A percentile compares a stretch with the other conserved stretches of the same genome.
phyloP scores from a whole-genome alignment of 2,888 invertebrate genomes.

The Tipula unca region DNA sequence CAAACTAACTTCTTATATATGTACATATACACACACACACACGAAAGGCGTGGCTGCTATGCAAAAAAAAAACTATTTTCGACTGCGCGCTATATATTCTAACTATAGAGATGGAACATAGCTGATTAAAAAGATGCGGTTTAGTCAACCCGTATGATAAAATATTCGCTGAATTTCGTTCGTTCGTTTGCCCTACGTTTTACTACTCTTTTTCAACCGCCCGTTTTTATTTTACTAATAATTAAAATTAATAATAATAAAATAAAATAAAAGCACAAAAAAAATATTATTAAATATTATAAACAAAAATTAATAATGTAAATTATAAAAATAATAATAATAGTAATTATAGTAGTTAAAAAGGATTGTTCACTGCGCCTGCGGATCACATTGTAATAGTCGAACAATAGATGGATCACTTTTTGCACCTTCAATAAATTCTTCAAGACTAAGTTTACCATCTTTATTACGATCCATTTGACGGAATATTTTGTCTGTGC shows the following conservation, averaged over 20 bases:
- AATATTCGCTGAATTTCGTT: background rate
- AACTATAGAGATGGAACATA: background rate
- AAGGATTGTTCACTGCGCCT: slow-evolving; percentile 55
- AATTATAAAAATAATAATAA: background rate
- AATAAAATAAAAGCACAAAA: background rate
- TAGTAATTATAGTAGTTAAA: background rate
- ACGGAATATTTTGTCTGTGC: slow-evolving; percentile 97
- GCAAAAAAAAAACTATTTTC: background rate
- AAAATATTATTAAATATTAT: background rate
- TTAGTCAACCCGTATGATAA: background rate
- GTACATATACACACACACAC: background rate
- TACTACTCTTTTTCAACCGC: background rate
- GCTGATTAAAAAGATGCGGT: background rate
- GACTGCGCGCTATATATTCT: background rate
- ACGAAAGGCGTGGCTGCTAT: background rate
- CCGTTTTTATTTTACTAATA: background rate
- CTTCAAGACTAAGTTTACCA: slow-evolving; percentile 90
- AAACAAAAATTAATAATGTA: background rate
- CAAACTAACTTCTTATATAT: background rate
- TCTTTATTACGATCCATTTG: slow-evolving; percentile 99
- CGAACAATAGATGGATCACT: slow-evolving; percentile 98
- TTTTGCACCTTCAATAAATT: slow-evolving; percentile 97
- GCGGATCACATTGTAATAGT: slow-evolving; percentile 94
- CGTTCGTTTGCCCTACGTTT: background rate
- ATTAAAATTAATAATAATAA: background rate